Base-by-base conservation (phyloP, 1,140 invertebrate species). In the Musca domestica region DNA sequence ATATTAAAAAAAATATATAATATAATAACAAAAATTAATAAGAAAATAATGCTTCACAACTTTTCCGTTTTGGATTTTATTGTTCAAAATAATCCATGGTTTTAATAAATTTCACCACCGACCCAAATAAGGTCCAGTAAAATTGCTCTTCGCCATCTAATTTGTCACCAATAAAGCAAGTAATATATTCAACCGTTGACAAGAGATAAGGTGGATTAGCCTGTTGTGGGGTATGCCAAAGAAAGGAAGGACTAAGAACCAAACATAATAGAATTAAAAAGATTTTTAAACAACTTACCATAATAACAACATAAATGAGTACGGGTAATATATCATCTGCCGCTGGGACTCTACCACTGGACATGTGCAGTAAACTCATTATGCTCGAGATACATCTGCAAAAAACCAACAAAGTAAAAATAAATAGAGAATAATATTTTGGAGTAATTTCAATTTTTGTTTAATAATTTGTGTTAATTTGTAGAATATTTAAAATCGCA, bases 91-190 rank as follows among this genome's bases (percentile, higher is more conserved):
- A 81, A 68, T 81, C 80, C 95, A 98, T 96, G 52, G 94, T 98
- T 85, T 99, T 99, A 74, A 98, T 98, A 84, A 97, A 98, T 83
- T 98, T 95, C 34, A 98, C 92, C 10, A 95, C 95, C 0, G 95
- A 93, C 72, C 92, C 94, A 82, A 99, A 98, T 81, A 98, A 96
- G 48, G 95, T 97, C 97, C 97, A 99, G 90, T 96, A 98, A 83
- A 98, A 99, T 77, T 94, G 91, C 79, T 97, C 94, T 83, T 98
- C 95, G 41, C 97, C 96, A 71, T 88, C 86, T 15, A 98, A 85
- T 69, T 90, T 87, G 71, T 90, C 88, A 34, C 90, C 91, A 75
- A 94, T 96, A 80, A 98, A 96, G 75, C 92, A 95, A 76, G 92
- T 92, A 52, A 99, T 95, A 80, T 98, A 98, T 83, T 99, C 95